A percentile compares a stretch with the other conserved stretches of the same genome.
Evolutionary conservation across 1,140 invertebrate genomes (phyloP).

Genomic region (Drosophila lini): DNA sequence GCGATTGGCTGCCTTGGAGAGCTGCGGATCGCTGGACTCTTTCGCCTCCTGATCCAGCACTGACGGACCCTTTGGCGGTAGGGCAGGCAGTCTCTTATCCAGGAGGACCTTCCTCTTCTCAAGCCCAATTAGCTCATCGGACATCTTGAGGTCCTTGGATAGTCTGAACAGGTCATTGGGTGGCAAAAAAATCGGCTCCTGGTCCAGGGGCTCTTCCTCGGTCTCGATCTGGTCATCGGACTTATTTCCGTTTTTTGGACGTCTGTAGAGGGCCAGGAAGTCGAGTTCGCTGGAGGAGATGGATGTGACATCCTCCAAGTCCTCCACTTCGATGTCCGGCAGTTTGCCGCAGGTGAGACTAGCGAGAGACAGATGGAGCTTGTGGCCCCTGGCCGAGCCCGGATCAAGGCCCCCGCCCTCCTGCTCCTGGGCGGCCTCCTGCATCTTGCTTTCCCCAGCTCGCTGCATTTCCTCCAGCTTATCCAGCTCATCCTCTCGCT

Average conservation of each 20-base stretch:
- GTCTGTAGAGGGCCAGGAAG: constrained; percentile 45
- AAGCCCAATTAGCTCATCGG: not conserved
- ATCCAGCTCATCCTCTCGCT: constrained; percentile 57
- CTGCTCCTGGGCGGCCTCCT: constrained; percentile 14
- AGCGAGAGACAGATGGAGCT: not conserved
- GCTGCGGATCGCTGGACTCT: not conserved
- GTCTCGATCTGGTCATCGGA: constrained; percentile 4
- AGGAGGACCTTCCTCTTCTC: not conserved
- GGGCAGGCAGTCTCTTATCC: not conserved
- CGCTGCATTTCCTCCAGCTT: constrained; percentile 46
- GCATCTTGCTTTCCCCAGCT: constrained; percentile 1
- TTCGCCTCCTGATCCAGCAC: not conserved
- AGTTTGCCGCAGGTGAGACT: constrained; percentile 19
- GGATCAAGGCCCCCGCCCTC: not conserved
- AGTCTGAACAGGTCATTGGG: not conserved
- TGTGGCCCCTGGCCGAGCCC: not conserved
- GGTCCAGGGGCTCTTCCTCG: not conserved
- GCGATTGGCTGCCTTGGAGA: not conserved
- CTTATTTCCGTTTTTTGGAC: constrained; percentile 4
- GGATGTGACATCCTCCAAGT: constrained; percentile 14
- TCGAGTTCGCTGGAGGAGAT: constrained; percentile 50
- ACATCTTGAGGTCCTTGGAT: not conserved
- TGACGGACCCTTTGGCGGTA: too few species aligned
- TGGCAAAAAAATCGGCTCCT: not conserved
- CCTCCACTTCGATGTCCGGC: constrained; percentile 13